Base-by-base conservation (phyloP, 1,140 invertebrate genomes). In the Drosophila ficusphila region DNA sequence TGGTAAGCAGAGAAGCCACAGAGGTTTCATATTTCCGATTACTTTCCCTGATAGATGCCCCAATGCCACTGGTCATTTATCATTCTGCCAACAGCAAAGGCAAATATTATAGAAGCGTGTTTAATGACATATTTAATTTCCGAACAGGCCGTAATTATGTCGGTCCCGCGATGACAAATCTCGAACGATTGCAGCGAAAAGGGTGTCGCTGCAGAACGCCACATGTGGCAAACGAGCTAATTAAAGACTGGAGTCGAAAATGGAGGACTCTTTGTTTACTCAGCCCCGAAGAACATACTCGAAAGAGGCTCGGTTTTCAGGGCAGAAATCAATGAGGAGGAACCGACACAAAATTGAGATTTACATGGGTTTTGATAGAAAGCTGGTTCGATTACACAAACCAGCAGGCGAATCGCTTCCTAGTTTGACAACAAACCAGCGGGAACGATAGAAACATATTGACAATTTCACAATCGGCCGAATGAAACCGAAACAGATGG, bases 51-150 rank as follows among this genome's bases (percentile, higher is more conserved):
- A 62, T 52, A 41, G 36, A 51, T 71, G 60, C 27, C n/a, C 36
- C 19, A 58, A 53, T 47, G 33, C 14, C 33, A 16, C 27, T 33
- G 44, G 57, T 29, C 60, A 48, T 78, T 70, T 49, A 72, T 64
- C 57, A 70, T 75, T 47, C 49, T 47, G 11, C n/a, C 14, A 4
- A 27, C 19, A 27, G 38, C 27, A 39, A 27, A 23, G 44, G 18
- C 18, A 48, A 52, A 54, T 47, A 61, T 74, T 69, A 60, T 34
- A 19, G 8, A 46, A 46, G 71, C 52, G 48, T 70, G 56, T 85
- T 83, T 72, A 86, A 83, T 76, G 76, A 56, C 65, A 86, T 86
- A 85, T 81, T 88, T 70, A 62, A 81, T 74, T 60, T 70, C 16
- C 8, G 48, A 73, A 56, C 76, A 67, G 68, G 62, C 67, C 60